A percentile compares a stretch with the other conserved stretches of the same genome.
Evolutionary conservation across 2,113 vertebrate genomes (phyloP).

Genomic region (Cyprinodon variegatus): DNA sequence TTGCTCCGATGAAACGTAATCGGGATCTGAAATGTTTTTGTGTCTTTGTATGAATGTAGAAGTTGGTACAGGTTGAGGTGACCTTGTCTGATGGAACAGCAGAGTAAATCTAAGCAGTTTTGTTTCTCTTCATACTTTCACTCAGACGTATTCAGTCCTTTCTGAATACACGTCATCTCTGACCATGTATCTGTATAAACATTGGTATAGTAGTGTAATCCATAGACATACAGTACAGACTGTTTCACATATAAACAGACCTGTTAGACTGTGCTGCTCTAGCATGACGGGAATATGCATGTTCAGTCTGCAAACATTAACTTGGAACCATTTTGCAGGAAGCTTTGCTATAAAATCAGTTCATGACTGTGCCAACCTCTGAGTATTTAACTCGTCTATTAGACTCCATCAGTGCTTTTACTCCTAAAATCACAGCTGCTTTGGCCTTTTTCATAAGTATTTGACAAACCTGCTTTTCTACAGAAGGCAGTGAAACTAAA

Average conservation of each 20-base stretch:
- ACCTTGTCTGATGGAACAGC: neutral
- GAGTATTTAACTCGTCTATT: neutral
- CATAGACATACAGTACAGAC: constrained; percentile 31
- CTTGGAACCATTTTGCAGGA: neutral
- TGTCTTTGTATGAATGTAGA: neutral
- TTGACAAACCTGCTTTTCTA: neutral
- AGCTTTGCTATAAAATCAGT: constrained; percentile 6
- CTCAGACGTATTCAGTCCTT: neutral
- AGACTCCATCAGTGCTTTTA: neutral
- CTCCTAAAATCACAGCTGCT: neutral
- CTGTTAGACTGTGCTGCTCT: constrained; percentile 32
- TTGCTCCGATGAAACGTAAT: neutral
- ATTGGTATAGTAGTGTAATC: constrained; percentile 35
- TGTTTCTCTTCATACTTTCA: constrained; percentile 41
- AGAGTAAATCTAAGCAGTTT: constrained; percentile 17
- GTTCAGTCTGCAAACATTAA: constrained; percentile 6
- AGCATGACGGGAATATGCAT: constrained; percentile 20
- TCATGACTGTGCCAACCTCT: neutral
- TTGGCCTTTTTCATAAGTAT: neutral
- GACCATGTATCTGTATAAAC: constrained; percentile 65
- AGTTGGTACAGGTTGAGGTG: constrained; percentile 3
- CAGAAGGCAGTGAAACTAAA: neutral
- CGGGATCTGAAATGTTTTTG: neutral
- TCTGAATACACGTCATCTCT: constrained; percentile 11
- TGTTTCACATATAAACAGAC: constrained; percentile 61